Evolutionary conservation across 2,888 invertebrate genomes (phyloP).

Genomic region (Cataglyphis livida): DNA sequence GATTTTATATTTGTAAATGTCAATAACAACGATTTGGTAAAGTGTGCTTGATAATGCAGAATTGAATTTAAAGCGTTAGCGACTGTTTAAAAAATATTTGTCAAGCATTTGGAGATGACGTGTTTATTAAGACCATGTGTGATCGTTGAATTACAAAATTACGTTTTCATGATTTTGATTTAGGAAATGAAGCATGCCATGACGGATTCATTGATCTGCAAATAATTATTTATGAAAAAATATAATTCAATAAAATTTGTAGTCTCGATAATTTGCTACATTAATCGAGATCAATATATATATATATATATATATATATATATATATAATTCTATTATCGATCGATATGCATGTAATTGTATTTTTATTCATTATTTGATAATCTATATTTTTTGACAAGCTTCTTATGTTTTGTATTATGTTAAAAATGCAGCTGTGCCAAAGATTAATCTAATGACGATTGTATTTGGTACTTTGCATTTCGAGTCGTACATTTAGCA

Average conservation of each 20-base stretch:
- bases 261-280: not conserved
- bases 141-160: slow-evolving; percentile 10
- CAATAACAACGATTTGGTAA: slow-evolving; percentile 21
- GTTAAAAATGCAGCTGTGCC: not conserved
- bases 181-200: slow-evolving; percentile 31
- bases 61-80: slow-evolving; percentile 27
- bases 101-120: slow-evolving; percentile 35
- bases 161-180: slow-evolving; percentile 30
- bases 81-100: slow-evolving; percentile 41
- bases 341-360: not conserved
- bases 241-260: not conserved
- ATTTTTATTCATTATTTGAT: not conserved
- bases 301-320: too few relatives aligned
- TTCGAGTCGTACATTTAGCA: slow-evolving; percentile 13
- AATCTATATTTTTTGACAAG: not conserved
- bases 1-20: slow-evolving; percentile 36
- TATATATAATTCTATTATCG: not conserved
- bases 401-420: not conserved
- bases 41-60: slow-evolving; percentile 40
- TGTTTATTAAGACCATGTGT: slow-evolving; percentile 31
- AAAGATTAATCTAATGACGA: not conserved
- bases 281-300: not conserved
- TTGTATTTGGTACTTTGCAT: not conserved
- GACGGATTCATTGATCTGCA: not conserved
- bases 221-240: slow-evolving; percentile 15